Percentiles rank a stretch among this genome's conserved stretches.
Evolutionary conservation across 2,888 invertebrate genomes (phyloP).

Genomic region (Lasiommata megera): DNA sequence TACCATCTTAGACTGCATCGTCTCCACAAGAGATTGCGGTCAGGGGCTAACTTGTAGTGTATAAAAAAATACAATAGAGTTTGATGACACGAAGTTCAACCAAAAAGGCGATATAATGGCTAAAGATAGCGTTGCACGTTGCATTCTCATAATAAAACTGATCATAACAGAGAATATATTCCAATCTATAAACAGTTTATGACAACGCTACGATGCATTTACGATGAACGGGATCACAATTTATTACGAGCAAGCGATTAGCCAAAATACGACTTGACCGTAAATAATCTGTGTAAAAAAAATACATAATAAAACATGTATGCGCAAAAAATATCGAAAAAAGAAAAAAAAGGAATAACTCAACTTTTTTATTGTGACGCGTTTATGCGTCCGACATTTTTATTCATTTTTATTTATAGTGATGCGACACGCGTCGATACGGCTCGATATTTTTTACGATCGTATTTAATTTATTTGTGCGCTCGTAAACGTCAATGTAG

Average conservation of each 20-base stretch:
- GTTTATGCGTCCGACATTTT: slow-evolving; percentile 56
- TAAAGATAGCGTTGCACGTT: slow-evolving; percentile 10
- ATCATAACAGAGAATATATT: slow-evolving; percentile 46
- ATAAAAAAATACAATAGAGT: neutral
- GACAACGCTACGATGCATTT: slow-evolving; percentile 43
- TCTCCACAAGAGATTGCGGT: too few species aligned
- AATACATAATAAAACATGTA: slow-evolving; percentile 38
- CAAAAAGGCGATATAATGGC: slow-evolving; percentile 30
- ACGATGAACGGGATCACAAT: slow-evolving; percentile 48
- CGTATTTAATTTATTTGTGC: slow-evolving; percentile 72
- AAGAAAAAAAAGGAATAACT: slow-evolving; percentile 53
- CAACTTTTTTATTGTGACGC: slow-evolving; percentile 62
- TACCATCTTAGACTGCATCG: too few species aligned
- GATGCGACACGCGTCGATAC: slow-evolving; percentile 69
- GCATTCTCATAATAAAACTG: slow-evolving; percentile 38
- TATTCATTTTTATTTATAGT: slow-evolving; percentile 56
- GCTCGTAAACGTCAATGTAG: slow-evolving; percentile 69
- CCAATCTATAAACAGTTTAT: slow-evolving; percentile 61
- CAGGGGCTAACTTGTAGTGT: too few species aligned
- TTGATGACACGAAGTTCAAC: neutral
- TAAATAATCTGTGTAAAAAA: slow-evolving; percentile 59
- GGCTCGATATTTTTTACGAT: slow-evolving; percentile 68
- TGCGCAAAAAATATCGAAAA: slow-evolving; percentile 36
- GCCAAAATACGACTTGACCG: slow-evolving; percentile 60
- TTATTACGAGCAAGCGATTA: slow-evolving; percentile 61